Conservation (phyloP, 2,888 invertebrate species). For the Mongoloraphidia duomilia region DNA sequence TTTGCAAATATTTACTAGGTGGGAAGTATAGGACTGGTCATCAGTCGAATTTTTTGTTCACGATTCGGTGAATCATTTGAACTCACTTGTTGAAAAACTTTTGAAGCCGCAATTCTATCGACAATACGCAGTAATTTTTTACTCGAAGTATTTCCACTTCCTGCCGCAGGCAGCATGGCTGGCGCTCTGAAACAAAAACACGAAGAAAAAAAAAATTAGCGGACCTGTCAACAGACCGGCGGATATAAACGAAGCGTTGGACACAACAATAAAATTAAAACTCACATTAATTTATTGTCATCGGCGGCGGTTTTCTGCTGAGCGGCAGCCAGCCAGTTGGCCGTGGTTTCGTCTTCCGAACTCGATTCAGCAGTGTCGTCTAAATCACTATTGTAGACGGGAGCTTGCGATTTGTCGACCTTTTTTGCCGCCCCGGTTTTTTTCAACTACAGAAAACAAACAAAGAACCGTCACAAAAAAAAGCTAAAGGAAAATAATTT, state of each 20-base stretch:
- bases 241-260: too few species aligned
- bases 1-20: too few species aligned
- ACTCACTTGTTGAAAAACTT: constrained; percentile 67
- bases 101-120: constrained; percentile 71
- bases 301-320: constrained; percentile 30
- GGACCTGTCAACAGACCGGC: too few species aligned
- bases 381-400: constrained; percentile 45
- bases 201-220: too few species aligned
- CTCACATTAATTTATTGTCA: constrained; percentile 5
- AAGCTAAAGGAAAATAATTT: too few species aligned
- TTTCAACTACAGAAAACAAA: not conserved
- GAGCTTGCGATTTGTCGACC: constrained; percentile 7
- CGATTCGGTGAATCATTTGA: constrained; percentile 3
- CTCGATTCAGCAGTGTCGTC: constrained; percentile 72
- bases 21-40: too few species aligned
- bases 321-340: constrained; percentile 17
- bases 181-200: not conserved
- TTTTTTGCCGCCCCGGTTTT: constrained; percentile 5
- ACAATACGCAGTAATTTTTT: constrained; percentile 69
- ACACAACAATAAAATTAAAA: too few species aligned
- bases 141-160: constrained; percentile 19
- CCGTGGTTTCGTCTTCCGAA: constrained; percentile 49
- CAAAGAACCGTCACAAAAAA: too few species aligned
- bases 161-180: not conserved
- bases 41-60: too few species aligned